Evolutionary conservation across 2,113 vertebrate genomes (phyloP).

Genomic region (Silurus glanis): DNA sequence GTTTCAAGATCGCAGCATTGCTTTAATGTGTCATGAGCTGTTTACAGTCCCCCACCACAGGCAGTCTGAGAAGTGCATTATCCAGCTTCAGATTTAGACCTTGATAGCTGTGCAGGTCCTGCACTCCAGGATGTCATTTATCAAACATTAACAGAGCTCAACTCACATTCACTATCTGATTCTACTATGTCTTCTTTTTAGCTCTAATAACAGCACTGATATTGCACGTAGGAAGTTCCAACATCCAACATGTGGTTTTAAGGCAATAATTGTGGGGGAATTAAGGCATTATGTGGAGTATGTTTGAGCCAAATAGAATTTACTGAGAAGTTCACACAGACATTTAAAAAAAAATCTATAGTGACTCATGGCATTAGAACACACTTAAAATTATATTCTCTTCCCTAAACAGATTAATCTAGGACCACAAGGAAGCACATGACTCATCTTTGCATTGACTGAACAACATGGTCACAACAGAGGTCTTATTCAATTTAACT

Average conservation of each 20-base stretch:
- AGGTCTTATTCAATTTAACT: conserved; percentile 36
- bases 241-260: conserved; percentile 58
- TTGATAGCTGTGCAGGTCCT: conserved; percentile 70
- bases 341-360: conserved; percentile 33
- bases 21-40: conserved; percentile 64
- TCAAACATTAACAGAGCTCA: conserved; percentile 58
- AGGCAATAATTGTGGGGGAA: conserved; percentile 44
- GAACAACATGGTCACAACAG: conserved; percentile 15
- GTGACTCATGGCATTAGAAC: conserved; percentile 34
- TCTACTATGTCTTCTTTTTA: conserved; percentile 59
- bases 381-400: conserved; percentile 30
- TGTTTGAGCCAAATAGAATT: neutral
- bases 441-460: neutral
- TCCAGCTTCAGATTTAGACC: conserved; percentile 70
- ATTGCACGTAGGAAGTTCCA: conserved; percentile 54
- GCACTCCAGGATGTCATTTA: conserved; percentile 68
- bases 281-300: conserved; percentile 13
- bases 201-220: conserved; percentile 58
- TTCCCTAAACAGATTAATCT: conserved; percentile 34
- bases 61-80: conserved; percentile 74
- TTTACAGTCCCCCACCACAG: conserved; percentile 67
- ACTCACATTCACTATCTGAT: conserved; percentile 63
- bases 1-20: conserved; percentile 52
- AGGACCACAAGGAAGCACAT: neutral
- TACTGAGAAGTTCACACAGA: conserved; percentile 16